Base-by-base conservation (phyloP, 2,797 vertebrate species). In the Darevskia mixta region DNA sequence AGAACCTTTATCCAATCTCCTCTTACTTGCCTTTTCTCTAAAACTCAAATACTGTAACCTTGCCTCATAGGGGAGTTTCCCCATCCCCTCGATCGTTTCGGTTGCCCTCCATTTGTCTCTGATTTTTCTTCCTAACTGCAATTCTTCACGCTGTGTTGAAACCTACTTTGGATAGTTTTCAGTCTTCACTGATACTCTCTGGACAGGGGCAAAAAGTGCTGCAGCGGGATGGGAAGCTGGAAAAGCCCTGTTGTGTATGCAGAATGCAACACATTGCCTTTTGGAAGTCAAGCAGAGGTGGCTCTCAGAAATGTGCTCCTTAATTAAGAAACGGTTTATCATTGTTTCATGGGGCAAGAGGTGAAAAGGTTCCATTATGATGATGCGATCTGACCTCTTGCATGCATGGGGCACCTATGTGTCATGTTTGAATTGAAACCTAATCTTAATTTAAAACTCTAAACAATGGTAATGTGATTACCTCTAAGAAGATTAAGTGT, bases 391-490 rank as follows among this genome's bases (percentile, higher is more conserved):
- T 85, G 77, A 85, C 32, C 83, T 89, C 77, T 55, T 81, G 69
- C 23, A 76, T 41, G 27, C 83, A 75, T 2, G 69, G 83, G 69
- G 25, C 78, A 76, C 69, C 78, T 67, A 41, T 85, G 43, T 76
- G 78, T 86, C 79, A 67, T 86, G 83, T 81, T 77, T 89, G 32
- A 89, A 86, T 4, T 69, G 83, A 81, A 89, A 89, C 69, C 67
- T 76, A 89, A 89, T 82, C 88, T 86, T 80, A 76, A 89, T 81
- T 80, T 89, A 89, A 86, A 89, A 35, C 43, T 82, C 88, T 89
- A 89, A 86, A 89, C 83, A 89, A 55, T 81, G 71, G 78, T 86
- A 89, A 89, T 89, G 61, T 86, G 78, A 86, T 86, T 89, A 89
- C 29, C 41, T 86, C 83, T 86, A 86, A 89, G 79, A 67, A 69